A percentile compares a stretch with the other conserved stretches of the same genome.
Conservation (phyloP, 2,888 invertebrate species). For the Teleiodes luculella region DNA sequence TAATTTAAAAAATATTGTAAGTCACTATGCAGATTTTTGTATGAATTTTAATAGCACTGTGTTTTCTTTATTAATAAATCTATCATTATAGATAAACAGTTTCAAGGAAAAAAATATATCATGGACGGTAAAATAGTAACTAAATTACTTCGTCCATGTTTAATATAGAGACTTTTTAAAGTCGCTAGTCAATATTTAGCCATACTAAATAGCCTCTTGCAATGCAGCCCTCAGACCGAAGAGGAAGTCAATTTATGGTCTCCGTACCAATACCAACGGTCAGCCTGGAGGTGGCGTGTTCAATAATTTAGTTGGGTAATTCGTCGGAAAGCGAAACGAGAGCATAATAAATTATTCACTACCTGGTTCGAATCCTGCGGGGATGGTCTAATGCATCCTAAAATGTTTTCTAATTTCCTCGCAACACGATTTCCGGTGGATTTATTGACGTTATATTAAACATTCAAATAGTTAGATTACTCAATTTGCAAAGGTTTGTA, state of each 20-base stretch:
- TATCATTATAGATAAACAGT: too few species aligned
- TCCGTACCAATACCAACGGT: conserved; percentile 33
- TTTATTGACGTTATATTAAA: conserved; percentile 32
- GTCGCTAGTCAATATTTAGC: too few species aligned
- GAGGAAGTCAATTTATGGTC: conserved; percentile 55
- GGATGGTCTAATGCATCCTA: conserved; percentile 49
- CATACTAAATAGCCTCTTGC: too few species aligned
- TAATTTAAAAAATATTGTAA: too few species aligned
- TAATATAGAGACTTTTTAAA: too few species aligned
- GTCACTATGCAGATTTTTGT: too few species aligned
- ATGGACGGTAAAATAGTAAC: too few species aligned
- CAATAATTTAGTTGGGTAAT: conserved; percentile 70
- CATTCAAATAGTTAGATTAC: not conserved
- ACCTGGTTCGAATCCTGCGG: conserved; percentile 45
- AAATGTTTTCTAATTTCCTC: conserved; percentile 48
- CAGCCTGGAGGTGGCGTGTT: conserved; percentile 45
- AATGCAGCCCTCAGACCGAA: too few species aligned
- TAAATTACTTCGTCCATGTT: too few species aligned
- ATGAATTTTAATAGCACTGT: too few species aligned
- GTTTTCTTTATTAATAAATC: too few species aligned
- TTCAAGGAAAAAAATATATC: too few species aligned
- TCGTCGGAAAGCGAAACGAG: conserved; percentile 46
- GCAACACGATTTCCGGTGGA: conserved; percentile 33
- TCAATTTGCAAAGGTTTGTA: not conserved
- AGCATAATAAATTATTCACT: conserved; percentile 63